Percentiles rank a stretch among this genome's conserved stretches.
These are phyloP conservation scores for Chiloscyllium punctatum DNA, from an alignment of 2,797 vertebrate genomes.

Conservation along the genomic window DNA sequence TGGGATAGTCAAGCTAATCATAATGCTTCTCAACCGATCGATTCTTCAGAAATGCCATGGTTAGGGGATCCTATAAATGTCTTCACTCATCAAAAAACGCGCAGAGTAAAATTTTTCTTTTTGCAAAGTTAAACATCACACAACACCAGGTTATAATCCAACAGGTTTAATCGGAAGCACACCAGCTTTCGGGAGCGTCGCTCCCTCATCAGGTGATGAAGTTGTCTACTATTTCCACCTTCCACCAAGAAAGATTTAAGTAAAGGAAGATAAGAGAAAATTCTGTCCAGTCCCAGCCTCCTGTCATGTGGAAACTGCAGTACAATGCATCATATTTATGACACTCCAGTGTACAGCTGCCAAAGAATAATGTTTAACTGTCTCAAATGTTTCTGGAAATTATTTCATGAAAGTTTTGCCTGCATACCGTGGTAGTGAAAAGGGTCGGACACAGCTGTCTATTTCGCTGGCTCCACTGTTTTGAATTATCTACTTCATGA, in stretches of 20 bases:
- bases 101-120: neutral
- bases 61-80: neutral
- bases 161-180: too few relatives aligned
- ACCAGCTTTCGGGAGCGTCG: too few relatives aligned
- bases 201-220: too few relatives aligned
- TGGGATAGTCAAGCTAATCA: neutral
- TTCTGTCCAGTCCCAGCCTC: neutral
- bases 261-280: neutral
- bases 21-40: neutral
- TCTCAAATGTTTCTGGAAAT: constrained; percentile 27
- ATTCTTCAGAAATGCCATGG: neutral
- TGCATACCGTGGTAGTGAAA: constrained; percentile 17
- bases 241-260: neutral
- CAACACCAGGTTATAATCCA: too few relatives aligned
- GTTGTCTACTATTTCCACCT: too few relatives aligned
- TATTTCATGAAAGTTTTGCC: neutral
- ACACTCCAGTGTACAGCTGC: neutral
- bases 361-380: constrained; percentile 12
- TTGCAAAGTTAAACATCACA: neutral
- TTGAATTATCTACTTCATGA: constrained; percentile 30
- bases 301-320: neutral
- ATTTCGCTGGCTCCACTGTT: constrained; percentile 13
- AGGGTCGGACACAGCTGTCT: constrained; percentile 1
- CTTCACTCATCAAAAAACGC: neutral
- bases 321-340: neutral